Evolutionary conservation across 2,113 vertebrate genomes (phyloP), one percentile per base, ranked within the genome.

Genomic region (Rhabdornis inornatus): DNA sequence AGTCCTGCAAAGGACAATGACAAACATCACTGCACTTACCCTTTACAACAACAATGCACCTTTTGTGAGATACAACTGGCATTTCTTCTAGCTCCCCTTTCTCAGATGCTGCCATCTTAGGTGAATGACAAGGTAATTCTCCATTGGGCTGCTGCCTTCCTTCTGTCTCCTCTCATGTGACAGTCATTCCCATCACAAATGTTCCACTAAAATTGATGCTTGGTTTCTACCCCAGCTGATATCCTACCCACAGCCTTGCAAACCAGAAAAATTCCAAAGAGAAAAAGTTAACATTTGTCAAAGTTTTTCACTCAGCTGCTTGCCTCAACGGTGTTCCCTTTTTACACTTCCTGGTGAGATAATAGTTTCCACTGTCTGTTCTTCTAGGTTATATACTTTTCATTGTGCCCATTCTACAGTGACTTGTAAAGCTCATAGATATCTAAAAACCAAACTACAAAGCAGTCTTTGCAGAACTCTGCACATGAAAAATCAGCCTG

Each of bases 171-270:
- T 23, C 40, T 53, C 19, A n/a, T 0, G 3, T 28, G 40, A 81
- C 19, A 39, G 27, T 31, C 0, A 2, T 0, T 42, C 18, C 37
- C 61, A 31, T 7, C 25, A 49, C 4, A 1, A 53, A 57, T 7
- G 23, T 59, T n/a, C 56, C 42, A 69, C 53, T 77, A 72, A 84
- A 94, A 85, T 0, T 33, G 8, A 37, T 33, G 20, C 13, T 45
- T 53, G 6, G 8, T n/a, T 92, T 75, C 57, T 66, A 61, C 5
- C 14, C 10, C 45, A 74, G 53, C 19, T 33, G 11, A 52, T 10
- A 66, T 4, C 2, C 16, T 8, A 23, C 28, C 40, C 15, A 21
- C 20, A 37, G 56, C 28, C 19, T 53, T 75, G 23, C 13, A 56
- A 81, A 33, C 15, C 40, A 84, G 49, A 69, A 84, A 42, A 81